These are phyloP conservation scores for Epizoanthus stellaris DNA, from an alignment of 92 coral and sea anemone species.

Conservation along the genomic window DNA sequence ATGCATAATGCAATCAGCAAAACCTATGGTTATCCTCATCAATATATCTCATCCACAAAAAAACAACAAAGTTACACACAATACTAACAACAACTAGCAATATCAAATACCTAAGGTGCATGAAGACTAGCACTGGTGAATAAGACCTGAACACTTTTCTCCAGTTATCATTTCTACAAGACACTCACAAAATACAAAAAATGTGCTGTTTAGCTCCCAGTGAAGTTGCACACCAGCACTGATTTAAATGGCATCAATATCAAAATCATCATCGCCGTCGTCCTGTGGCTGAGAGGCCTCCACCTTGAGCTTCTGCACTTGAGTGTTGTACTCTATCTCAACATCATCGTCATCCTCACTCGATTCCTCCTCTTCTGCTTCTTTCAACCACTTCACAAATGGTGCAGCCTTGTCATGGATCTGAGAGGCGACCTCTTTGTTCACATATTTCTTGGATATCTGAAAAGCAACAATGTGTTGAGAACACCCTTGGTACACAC, in stretches of 20 bases:
- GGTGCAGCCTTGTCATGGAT: conserved; percentile 95
- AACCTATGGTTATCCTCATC: too few relatives aligned
- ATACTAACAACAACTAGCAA: background rate
- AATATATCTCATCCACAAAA: background rate
- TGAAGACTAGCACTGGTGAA: background rate
- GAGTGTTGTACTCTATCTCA: conserved; percentile 91
- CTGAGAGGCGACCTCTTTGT: conserved; percentile 81
- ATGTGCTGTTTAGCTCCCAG: background rate
- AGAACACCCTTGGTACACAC: too few relatives aligned
- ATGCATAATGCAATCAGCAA: too few relatives aligned
- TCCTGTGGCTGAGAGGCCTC: conserved; percentile 42
- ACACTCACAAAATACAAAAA: background rate
- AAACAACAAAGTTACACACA: background rate
- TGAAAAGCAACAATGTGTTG: conserved; percentile 14
- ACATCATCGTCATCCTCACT: conserved; percentile 86
- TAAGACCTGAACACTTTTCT: background rate
- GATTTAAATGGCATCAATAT: conserved; percentile 89
- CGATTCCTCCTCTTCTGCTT: conserved; percentile 97
- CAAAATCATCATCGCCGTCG: conserved; percentile 77
- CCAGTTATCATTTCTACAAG: too few relatives aligned
- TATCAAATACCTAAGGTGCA: background rate
- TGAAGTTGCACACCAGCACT: background rate
- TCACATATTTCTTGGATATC: conserved; percentile 97
- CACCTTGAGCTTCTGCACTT: conserved; percentile 77
- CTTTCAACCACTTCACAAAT: conserved; percentile 94